Conservation (phyloP, 2,797 vertebrate genomes). For the Hirundo rustica region DNA sequence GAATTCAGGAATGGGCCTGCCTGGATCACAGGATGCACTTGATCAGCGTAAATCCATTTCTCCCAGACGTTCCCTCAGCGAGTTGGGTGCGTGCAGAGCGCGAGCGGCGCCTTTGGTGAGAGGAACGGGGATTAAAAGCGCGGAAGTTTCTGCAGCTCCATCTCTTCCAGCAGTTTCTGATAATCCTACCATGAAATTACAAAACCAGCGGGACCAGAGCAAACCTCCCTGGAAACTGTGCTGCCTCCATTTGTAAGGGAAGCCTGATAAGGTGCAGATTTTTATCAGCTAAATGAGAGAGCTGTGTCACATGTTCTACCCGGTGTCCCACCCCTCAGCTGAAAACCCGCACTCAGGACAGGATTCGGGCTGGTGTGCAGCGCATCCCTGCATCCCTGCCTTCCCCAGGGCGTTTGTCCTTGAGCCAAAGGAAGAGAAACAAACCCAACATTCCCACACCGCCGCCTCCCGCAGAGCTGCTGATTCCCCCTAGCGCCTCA, state of each 20-base stretch:
- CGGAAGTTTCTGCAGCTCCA: not conserved
- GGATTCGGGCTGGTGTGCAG: not conserved
- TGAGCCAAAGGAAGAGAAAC: not conserved
- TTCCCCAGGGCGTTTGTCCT: not conserved
- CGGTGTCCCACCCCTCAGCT: not conserved
- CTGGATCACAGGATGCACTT: not conserved
- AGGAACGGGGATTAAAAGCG: not conserved
- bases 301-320: not conserved
- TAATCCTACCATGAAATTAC: constrained; percentile 56
- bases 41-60: not conserved
- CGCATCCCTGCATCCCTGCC: not conserved
- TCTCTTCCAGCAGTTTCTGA: constrained; percentile 10
- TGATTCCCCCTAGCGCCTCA: fast-evolving
- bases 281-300: constrained; percentile 16
- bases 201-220: constrained; percentile 13
- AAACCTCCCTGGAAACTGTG: not conserved
- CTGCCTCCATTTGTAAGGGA: not conserved
- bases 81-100: not conserved
- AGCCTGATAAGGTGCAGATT: not conserved
- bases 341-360: not conserved
- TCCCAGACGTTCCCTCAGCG: fast-evolving
- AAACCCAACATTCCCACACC: not conserved
- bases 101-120: not conserved
- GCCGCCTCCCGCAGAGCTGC: not conserved
- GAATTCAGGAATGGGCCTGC: not conserved